phyloP scores from a whole-genome alignment of 1,140 invertebrate species.

The Pollicipes pollicipes region DNA sequence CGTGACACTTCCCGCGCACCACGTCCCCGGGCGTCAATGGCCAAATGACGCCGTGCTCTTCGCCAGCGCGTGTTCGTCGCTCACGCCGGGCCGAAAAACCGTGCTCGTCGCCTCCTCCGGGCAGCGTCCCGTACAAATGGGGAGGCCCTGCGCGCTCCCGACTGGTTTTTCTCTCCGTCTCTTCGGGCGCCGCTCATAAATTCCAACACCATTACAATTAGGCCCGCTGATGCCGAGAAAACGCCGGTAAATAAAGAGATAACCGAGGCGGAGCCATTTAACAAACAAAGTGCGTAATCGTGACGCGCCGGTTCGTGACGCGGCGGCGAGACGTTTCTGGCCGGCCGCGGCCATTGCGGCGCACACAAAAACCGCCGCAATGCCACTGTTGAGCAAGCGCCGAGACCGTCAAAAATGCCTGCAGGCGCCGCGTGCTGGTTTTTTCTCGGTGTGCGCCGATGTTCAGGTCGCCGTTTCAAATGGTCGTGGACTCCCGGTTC shows the following conservation, averaged over 20 bases:
- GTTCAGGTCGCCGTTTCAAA: no score
- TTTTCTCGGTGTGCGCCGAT: no score
- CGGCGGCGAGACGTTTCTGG: not conserved
- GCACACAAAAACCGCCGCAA: not conserved
- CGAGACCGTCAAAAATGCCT: no score
- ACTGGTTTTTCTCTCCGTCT: not conserved
- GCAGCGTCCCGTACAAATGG: not conserved
- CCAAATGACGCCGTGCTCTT: no score
- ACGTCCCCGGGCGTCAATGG: no score
- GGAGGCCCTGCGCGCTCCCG: not conserved
- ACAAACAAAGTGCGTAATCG: not conserved
- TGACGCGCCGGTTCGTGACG: not conserved
- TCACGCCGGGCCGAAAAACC: not conserved
- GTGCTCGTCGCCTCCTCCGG: not conserved
- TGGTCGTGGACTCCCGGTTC: no score
- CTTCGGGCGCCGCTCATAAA: not conserved
- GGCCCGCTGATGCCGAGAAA: not conserved
- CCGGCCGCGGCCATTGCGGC: not conserved
- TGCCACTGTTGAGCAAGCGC: not conserved
- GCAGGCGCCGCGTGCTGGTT: no score
- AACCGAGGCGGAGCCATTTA: not conserved
- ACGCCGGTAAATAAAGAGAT: constrained; percentile 1
- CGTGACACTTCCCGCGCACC: no score
- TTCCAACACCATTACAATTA: not conserved
- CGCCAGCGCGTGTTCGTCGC: no score